Evolutionary conservation across 2,888 invertebrate species (phyloP).

Genomic region (Oxycera nigricornis): DNA sequence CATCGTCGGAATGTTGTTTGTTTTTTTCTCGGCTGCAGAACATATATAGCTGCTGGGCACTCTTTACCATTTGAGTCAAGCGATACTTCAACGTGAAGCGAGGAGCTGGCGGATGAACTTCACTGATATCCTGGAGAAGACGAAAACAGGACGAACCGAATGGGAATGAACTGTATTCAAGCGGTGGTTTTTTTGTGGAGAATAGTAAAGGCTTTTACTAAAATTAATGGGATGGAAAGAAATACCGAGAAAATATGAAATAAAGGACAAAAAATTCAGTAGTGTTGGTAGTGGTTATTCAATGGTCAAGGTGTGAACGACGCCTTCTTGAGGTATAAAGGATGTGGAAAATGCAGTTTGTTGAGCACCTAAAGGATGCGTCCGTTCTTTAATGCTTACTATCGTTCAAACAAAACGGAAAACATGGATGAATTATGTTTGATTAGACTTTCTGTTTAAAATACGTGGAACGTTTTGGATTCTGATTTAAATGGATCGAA

Average conservation of each 20-base stretch:
- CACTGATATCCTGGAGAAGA: neutral
- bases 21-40: too few species aligned
- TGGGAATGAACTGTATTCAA: neutral
- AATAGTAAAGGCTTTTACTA: constrained; percentile 2
- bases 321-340: too few species aligned
- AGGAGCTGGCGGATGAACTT: neutral
- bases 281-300: neutral
- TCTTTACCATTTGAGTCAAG: neutral
- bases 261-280: neutral
- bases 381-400: too few species aligned
- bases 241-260: neutral
- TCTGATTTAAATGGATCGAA: too few species aligned
- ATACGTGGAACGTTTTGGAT: too few species aligned
- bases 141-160: neutral
- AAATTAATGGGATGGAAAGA: constrained; percentile 19
- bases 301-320: neutral
- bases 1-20: too few species aligned
- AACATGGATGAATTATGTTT: too few species aligned
- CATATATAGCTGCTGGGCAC: neutral
- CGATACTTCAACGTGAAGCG: neutral
- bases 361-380: too few species aligned
- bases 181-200: neutral
- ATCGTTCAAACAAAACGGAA: too few species aligned
- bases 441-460: too few species aligned
- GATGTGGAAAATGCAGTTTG: too few species aligned